Percentiles rank a stretch among this genome's conserved stretches.
Evolutionary conservation across 2,888 invertebrate genomes (phyloP).

Genomic region (Nowickia ferox): DNA sequence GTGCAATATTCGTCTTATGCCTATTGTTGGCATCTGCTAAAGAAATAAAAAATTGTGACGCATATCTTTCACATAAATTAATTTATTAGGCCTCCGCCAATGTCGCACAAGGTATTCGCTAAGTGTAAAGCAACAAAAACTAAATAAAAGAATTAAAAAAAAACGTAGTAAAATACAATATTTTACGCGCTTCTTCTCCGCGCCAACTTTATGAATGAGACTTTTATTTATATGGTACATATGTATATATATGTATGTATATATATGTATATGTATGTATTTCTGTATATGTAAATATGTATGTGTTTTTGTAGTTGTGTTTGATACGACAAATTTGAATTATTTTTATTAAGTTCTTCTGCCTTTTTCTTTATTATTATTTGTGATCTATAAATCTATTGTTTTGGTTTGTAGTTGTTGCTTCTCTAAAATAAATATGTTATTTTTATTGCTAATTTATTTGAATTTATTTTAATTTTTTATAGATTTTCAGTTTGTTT

Average conservation of each 20-base stretch:
- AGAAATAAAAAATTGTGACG: constrained; percentile 13
- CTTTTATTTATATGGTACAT: not conserved
- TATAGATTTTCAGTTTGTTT: not conserved
- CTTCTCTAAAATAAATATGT: constrained; percentile 8
- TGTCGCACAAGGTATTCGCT: constrained; percentile 35
- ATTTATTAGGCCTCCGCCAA: constrained; percentile 49
- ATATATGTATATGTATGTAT: not conserved
- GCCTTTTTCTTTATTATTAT: not conserved
- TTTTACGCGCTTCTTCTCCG: constrained; percentile 44
- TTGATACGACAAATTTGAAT: constrained; percentile 18
- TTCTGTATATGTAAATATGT: not conserved
- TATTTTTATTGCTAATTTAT: constrained; percentile 49
- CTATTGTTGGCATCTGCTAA: not conserved
- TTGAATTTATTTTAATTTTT: constrained; percentile 10
- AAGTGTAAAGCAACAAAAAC: constrained; percentile 20
- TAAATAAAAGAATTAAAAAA: constrained; percentile 1
- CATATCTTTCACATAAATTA: constrained; percentile 45
- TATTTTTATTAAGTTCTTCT: constrained; percentile 20
- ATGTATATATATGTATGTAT: not conserved
- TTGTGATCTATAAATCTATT: constrained; percentile 39
- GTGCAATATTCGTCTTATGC: not conserved
- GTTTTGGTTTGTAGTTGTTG: constrained; percentile 8
- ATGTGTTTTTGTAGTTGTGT: not conserved
- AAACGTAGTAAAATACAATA: constrained; percentile 3
- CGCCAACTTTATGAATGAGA: constrained; percentile 47